Evolutionary conservation across 1,140 invertebrate genomes (phyloP), one percentile per base, ranked within the genome.

Genomic region (Drosophila pectinifera): DNA sequence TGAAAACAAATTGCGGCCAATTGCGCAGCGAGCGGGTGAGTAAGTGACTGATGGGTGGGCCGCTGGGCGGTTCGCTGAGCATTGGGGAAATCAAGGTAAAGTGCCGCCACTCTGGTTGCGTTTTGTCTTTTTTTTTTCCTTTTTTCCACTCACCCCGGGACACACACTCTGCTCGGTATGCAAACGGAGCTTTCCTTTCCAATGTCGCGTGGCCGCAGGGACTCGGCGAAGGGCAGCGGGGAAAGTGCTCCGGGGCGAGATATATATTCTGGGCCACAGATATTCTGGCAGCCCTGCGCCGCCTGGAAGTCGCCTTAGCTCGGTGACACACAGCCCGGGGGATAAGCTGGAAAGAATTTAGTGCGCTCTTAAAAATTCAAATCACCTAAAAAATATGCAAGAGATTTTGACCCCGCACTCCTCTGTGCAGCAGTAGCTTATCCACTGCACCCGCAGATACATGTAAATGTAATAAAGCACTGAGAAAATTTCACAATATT

Each of bases 301-400:
- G 48, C 48, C 61, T 42, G 56, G 5, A 24, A 34, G 38, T 41
- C 54, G 20, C 64, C 64, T 41, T 28, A 55, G n/a, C 22, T 51
- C 67, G 63, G 64, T 89, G 84, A 89, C 76, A 88, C 73, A 89
- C 76, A 89, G 53, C 84, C 68, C 80, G 38, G 58, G 76, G 83
- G 83, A 86, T 82, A 79, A 78, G 67, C 70, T 55, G 38, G 38
- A 48, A 45, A 56, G 68, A 88, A 83, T 88, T 73, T 88, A 84
- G 67, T 70, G 58, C 59, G 68, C 72, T 78, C 74, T 82, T 84
- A 84, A 80, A 83, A 89, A 88, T 89, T 88, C 80, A 89, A 89
- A 88, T 88, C 76, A 89, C 76, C 83, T 74, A 70, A 67, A 88
- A 88, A 89, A 88, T 88, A 88, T 88, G 83, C 83, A 88, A 76